A percentile compares a stretch with the other conserved stretches of the same genome.
phyloP scores from a whole-genome alignment of 2,113 vertebrate genomes.

The Seriola quinqueradiata region DNA sequence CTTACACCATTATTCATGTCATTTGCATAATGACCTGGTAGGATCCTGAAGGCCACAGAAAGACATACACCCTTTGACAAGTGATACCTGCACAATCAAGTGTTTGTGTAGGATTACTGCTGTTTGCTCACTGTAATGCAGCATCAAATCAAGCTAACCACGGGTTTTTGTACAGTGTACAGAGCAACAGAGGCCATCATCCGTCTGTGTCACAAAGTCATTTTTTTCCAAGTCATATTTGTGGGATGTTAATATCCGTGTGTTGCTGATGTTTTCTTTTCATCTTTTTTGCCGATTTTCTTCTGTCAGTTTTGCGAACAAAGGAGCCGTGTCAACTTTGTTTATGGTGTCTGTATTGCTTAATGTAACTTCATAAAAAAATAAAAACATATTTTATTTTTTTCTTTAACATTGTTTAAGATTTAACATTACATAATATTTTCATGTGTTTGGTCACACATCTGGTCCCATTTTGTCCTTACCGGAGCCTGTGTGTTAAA shows the following conservation, averaged over 20 bases:
- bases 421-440: neutral
- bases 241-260: neutral
- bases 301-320: neutral
- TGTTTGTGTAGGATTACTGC: slow-evolving; percentile 10
- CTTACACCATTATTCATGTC: too few relatives aligned
- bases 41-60: neutral
- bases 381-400: too few relatives aligned
- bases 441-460: neutral
- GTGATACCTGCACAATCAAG: neutral
- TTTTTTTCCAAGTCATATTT: too few relatives aligned
- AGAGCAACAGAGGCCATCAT: neutral
- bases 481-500: too few relatives aligned
- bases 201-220: neutral
- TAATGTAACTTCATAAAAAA: too few relatives aligned
- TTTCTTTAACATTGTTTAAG: neutral
- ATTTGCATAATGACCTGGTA: slow-evolving; percentile 1
- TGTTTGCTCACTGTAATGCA: slow-evolving; percentile 35
- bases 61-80: neutral
- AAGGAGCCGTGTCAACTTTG: neutral
- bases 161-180: neutral
- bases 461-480: too few relatives aligned
- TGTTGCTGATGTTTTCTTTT: neutral
- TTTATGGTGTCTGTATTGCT: neutral
- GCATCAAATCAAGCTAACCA: slow-evolving; percentile 14
- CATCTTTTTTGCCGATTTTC: too few relatives aligned